Base-by-base conservation (phyloP, 2,797 vertebrate genomes). In the Odontamblyopus lacepedii region DNA sequence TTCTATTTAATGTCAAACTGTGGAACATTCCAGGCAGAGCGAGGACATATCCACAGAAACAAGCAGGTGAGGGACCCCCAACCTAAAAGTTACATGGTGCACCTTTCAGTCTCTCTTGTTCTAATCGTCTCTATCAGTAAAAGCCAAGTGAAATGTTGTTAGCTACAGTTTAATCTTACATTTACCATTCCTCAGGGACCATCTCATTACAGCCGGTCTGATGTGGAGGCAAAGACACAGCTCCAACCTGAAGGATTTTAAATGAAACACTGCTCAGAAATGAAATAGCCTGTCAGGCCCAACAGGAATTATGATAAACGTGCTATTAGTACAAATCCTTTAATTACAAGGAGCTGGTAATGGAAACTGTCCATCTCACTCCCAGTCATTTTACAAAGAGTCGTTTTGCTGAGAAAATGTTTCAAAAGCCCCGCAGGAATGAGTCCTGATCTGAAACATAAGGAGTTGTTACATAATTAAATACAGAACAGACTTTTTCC, bases 341-440 rank as follows among this genome's bases (percentile, higher is more conserved):
- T 92, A 93, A 92, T 92, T 93, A 93, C 87, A 87, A 81, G 80
- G 67, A 61, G 61, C 76, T 75, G 74, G 84, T 92, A 93, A 93
- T 93, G 90, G 91, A 91, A 92, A 90, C 83, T 91, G 91, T 93
- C 91, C 84, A 83, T 91, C 91, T 89, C 77, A 78, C 79, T 87
- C 68, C 74, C 84, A 83, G 85, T 81, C 80, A 84, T 86, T 85
- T 73, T 75, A 77, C 77, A 88, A 88, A 88, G 78, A 76, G 83
- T 83, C 69, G 82, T 91, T 92, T 91, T 88, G 83, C 73, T 75
- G 74, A 70, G 72, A 85, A 91, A 90, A 89, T 83, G 67, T 85
- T 85, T 81, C 64, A 83, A 87, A 80, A 60, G 69, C 71, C 77
- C 64, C 72, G 4, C 9, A 75, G 82, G 78, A 63, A 78, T 0